Percentiles rank a stretch among this genome's conserved stretches.
These are phyloP conservation scores for Sylvilagus floridanus DNA, from an alignment of 2,797 vertebrate species.

Conservation along the genomic window DNA sequence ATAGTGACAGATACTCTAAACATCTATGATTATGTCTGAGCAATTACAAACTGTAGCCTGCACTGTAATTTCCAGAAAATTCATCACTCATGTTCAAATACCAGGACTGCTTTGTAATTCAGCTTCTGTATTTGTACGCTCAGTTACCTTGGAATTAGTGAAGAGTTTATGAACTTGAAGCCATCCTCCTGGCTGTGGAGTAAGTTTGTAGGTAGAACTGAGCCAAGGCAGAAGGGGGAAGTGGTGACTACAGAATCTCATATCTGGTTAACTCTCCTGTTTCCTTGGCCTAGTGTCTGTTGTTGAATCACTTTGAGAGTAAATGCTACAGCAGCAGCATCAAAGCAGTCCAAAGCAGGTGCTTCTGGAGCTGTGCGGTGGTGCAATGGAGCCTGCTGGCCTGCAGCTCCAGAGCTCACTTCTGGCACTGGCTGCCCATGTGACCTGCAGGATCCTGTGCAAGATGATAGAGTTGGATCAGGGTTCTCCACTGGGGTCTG, in stretches of 20 bases:
- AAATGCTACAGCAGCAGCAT: not conserved
- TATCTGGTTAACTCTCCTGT: constrained; percentile 9
- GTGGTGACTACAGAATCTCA: not conserved
- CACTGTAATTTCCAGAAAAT: constrained; percentile 56
- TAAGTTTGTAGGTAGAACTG: not conserved
- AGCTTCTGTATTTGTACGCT: constrained; percentile 44
- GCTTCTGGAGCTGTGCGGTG: not conserved
- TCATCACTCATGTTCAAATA: not conserved
- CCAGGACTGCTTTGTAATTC: constrained; percentile 32
- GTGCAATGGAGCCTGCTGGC: not conserved
- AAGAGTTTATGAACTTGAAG: constrained; percentile 59
- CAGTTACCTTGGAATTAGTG: constrained; percentile 57
- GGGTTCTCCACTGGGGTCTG: not conserved
- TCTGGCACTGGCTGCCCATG: not conserved
- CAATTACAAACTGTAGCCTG: constrained; percentile 51
- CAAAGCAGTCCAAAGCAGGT: not conserved
- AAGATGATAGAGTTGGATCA: not conserved
- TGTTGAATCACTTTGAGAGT: not conserved
- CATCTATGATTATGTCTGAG: constrained; percentile 32
- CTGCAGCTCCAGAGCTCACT: not conserved
- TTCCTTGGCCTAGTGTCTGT: not conserved
- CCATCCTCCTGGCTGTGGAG: constrained; percentile 26
- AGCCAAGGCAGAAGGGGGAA: constrained; percentile 32
- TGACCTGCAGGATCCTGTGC: not conserved
- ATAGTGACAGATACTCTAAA: constrained; percentile 56